Conservation (phyloP, 92 coral and sea anemone genomes). For the Umimayanthus chanpuru region DNA sequence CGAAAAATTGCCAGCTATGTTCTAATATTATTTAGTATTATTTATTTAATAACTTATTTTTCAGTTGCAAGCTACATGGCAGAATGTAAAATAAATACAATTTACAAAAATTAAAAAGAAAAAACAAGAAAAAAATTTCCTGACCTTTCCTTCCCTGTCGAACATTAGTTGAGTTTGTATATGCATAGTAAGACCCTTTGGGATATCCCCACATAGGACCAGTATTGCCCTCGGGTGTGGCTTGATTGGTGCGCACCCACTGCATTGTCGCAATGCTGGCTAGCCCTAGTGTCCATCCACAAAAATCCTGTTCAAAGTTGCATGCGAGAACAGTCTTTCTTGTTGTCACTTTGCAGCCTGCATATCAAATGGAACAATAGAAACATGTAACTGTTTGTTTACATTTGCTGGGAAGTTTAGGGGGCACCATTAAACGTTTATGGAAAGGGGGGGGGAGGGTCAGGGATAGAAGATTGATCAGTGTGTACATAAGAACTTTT, state of each 20-base stretch:
- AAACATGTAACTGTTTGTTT: too few species aligned
- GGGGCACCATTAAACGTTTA: too few species aligned
- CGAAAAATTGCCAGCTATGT: too few species aligned
- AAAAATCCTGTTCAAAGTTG: slow-evolving; percentile 73
- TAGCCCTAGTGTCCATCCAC: slow-evolving; percentile 68
- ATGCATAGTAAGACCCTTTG: slow-evolving; percentile 71
- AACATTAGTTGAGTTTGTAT: slow-evolving; percentile 60
- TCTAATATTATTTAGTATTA: too few species aligned
- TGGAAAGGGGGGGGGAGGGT: too few species aligned
- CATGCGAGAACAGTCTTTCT: slow-evolving; percentile 66
- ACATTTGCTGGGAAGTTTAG: background rate
- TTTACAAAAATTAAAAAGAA: too few species aligned
- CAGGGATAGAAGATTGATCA: too few species aligned
- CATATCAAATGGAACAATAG: background rate
- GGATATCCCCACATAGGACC: slow-evolving; percentile 91
- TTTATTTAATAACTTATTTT: too few species aligned
- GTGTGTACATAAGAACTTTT: too few species aligned
- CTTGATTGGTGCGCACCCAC: slow-evolving; percentile 72
- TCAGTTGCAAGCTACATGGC: too few species aligned
- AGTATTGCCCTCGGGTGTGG: slow-evolving; percentile 53
- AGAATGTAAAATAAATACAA: too few species aligned
- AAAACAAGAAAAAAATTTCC: background rate
- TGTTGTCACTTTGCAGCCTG: slow-evolving; percentile 73
- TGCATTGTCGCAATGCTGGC: slow-evolving; percentile 19
- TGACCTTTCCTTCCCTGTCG: slow-evolving; percentile 60